These are phyloP conservation scores for Acanthosepion esculentum DNA, from an alignment of 2,888 invertebrate species.

Conservation along the genomic window DNA sequence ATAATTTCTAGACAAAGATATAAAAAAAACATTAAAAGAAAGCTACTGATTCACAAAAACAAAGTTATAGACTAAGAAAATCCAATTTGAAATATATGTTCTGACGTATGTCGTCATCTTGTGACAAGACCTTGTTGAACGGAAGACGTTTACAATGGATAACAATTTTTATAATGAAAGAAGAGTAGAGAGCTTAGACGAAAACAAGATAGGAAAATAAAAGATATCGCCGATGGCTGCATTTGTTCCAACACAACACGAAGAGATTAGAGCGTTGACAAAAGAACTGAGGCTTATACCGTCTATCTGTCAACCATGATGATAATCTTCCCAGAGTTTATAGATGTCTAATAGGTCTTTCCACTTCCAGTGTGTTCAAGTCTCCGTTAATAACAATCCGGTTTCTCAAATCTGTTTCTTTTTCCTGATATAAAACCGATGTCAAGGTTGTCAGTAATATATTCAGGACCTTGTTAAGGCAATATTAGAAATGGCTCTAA, in stretches of 20 bases:
- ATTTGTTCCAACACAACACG: not conserved
- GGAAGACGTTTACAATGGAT: not conserved
- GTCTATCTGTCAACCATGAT: not conserved
- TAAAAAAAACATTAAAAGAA: not conserved
- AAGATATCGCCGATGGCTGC: not conserved
- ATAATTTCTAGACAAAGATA: not conserved
- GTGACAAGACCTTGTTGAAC: conserved; percentile 7
- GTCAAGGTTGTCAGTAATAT: no score
- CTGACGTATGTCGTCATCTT: not conserved
- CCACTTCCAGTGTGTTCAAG: no score
- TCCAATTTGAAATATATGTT: not conserved
- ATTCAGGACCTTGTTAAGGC: no score
- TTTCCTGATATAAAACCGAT: no score
- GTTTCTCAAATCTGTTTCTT: no score
- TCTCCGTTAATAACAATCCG: no score
- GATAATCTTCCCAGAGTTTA: not conserved
- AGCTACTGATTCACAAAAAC: not conserved
- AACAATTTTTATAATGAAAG: not conserved
- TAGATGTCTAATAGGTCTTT: not conserved
- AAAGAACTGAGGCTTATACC: not conserved
- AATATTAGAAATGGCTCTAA: no score
- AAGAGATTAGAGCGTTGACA: not conserved
- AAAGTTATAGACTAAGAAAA: not conserved
- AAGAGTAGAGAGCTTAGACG: not conserved
- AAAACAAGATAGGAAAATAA: not conserved